A percentile compares a stretch with the other conserved stretches of the same genome.
Evolutionary conservation across 2,888 invertebrate genomes (phyloP).

Genomic region (Tenodera sinensis): DNA sequence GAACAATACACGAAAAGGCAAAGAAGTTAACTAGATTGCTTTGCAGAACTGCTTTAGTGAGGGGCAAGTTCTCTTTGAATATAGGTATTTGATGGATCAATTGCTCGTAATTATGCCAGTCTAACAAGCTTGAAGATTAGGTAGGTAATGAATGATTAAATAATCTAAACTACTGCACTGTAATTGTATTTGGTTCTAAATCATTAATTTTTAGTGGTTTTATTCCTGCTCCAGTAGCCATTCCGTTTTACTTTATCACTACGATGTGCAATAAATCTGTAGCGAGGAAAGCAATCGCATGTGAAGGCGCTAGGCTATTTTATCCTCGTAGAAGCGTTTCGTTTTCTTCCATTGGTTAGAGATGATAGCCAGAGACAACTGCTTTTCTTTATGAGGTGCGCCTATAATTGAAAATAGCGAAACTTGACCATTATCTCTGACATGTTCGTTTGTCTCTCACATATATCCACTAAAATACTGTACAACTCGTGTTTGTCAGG

Average conservation of each 20-base stretch:
- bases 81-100: too few species aligned
- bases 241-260: background rate
- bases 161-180: background rate
- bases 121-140: too few species aligned
- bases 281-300: background rate
- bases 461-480: background rate
- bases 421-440: background rate
- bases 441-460: background rate
- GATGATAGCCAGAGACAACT: background rate
- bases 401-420: background rate
- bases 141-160: background rate
- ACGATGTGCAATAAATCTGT: background rate
- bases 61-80: too few species aligned
- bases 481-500: background rate
- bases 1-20: too few species aligned
- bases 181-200: background rate
- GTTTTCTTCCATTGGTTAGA: background rate
- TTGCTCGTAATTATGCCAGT: too few species aligned
- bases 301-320: background rate
- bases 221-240: background rate
- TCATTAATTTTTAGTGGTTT: background rate
- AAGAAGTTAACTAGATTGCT: too few species aligned
- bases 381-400: background rate
- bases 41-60: too few species aligned
- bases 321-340: background rate